Base-by-base conservation (phyloP, 2,888 invertebrate species). In the Cataglyphis rosenhaueri region DNA sequence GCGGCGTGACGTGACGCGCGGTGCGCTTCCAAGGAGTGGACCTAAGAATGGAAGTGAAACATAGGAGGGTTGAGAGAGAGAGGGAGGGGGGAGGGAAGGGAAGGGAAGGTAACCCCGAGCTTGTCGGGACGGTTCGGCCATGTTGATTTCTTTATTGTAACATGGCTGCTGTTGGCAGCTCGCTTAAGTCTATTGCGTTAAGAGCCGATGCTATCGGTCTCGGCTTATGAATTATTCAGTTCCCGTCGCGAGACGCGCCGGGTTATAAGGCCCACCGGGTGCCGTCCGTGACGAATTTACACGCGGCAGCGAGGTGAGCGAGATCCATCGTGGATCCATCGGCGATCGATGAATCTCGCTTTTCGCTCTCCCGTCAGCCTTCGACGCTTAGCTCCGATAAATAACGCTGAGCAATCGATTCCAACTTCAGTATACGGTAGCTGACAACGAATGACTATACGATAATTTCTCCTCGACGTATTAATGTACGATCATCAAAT, bases 141-240 rank as follows among this genome's bases (percentile, higher is more conserved):
- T 94, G 94, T 93, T 94, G 93, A 94, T 93, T 94, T 94, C 94
- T 93, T 93, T 93, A 93, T 94, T 92, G 92, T 93, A 93, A 92
- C 92, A 93, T 93, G 93, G 94, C 94, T 93, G 94, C 94, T 93
- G 93, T 91, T 93, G 93, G 93, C 94, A 93, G 92, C 91, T 91
- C 86, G 89, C 91, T 91, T 89, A 90, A 92, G 89, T 91, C 89
- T 90, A 91, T 91, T 88, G 89, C 90, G 85, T 91, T 91, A 90
- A 91, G 88, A 86, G 91, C 91, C 89, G 91, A 87, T 86, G 84
- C 84, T 86, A 88, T 88, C 85, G 83, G 87, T 89, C 85, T 79
- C 75, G 83, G 71, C 86, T 92, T 87, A 92, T 91, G 89, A 91
- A 92, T 92, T 92, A 92, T 92, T 92, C 91, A 92, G 81, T 78